A percentile compares a stretch with the other conserved stretches of the same genome.
Conservation (phyloP, 2,113 vertebrate species). For the Nycticorax nycticorax region DNA sequence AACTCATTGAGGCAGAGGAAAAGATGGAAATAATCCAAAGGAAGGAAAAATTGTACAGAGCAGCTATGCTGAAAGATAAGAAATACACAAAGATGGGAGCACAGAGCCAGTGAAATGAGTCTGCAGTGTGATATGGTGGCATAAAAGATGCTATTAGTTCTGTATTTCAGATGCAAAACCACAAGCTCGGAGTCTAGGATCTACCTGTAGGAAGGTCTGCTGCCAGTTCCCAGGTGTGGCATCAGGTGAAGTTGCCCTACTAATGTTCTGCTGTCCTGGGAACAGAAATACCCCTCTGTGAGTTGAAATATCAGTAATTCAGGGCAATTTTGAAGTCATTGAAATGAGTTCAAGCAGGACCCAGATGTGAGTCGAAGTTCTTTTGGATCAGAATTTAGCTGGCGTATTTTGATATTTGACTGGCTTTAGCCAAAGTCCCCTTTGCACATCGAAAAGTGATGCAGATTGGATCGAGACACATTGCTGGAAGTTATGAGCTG, state of each 20-base stretch:
- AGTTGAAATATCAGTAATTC: neutral
- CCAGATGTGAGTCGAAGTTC: neutral
- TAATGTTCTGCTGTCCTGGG: neutral
- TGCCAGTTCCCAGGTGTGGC: neutral
- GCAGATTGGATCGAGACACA: neutral
- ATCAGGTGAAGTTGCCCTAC: neutral
- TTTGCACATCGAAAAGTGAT: neutral
- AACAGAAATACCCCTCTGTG: neutral
- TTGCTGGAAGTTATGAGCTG: neutral
- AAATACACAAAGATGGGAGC: neutral
- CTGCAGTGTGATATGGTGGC: neutral
- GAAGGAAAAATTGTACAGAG: neutral
- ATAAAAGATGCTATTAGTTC: neutral
- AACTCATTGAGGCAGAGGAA: neutral
- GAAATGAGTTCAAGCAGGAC: neutral
- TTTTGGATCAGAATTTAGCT: neutral
- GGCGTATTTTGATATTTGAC: neutral
- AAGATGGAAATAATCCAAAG: slow-evolving; percentile 11
- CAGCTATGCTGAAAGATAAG: neutral
- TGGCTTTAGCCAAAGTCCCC: neutral
- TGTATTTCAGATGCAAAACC: neutral
- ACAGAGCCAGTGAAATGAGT: neutral
- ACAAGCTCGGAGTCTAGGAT: neutral
- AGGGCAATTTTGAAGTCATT: neutral
- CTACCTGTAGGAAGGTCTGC: neutral